These are phyloP conservation scores for Urocolius indicus DNA, from an alignment of 2,113 vertebrate species.

Conservation along the genomic window DNA sequence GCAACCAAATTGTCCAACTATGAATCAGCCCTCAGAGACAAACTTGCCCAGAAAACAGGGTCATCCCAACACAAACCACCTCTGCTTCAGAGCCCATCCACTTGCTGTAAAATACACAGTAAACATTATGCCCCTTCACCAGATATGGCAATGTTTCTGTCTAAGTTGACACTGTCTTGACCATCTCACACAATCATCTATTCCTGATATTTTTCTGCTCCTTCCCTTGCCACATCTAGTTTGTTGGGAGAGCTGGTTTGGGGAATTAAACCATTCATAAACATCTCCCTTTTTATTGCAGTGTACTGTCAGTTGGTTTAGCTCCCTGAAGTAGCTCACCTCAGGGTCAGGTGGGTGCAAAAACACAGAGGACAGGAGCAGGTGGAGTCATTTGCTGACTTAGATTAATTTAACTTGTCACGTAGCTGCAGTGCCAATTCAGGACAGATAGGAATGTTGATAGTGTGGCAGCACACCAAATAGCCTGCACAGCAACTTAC, in stretches of 20 bases:
- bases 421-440: background rate
- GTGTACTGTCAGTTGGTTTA: background rate
- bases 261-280: background rate
- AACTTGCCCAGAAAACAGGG: background rate
- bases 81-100: background rate
- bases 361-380: background rate
- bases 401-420: background rate
- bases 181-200: background rate
- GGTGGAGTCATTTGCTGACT: background rate
- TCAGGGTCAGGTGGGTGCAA: background rate
- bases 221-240: background rate
- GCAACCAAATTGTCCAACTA: accelerated
- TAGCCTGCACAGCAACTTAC: background rate
- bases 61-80: background rate
- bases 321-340: background rate
- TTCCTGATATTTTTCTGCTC: background rate
- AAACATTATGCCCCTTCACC: background rate
- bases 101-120: background rate
- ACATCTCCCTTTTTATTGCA: background rate
- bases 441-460: constrained; percentile 16
- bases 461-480: background rate
- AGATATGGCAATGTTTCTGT: background rate
- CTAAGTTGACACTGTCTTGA: background rate
- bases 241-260: background rate
- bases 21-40: background rate